Base-by-base conservation (phyloP, 1,140 invertebrate genomes). In the Bombus polaris region DNA sequence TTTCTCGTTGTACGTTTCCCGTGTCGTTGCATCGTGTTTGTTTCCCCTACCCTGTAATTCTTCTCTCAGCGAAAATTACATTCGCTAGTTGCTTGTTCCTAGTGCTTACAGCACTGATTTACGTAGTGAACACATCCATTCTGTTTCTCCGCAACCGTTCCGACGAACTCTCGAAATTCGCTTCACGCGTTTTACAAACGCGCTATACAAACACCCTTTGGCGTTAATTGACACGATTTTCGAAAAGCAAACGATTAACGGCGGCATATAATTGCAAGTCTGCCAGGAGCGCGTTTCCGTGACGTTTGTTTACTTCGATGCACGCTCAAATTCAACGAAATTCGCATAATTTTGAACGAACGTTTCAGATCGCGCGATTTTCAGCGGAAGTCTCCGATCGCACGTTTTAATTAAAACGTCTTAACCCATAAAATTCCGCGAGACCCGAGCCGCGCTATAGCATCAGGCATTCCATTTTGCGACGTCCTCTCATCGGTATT, bases 381-480 rank as follows among this genome's bases (percentile, higher is more conserved):
- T 53, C 5, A 53, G 18, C 47, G 18, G 5, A 18, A 53, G 39
- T 65, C 47, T 66, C 57, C 57, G 72, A 70, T 83, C 74, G 74
- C 35, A 25, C 74, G 82, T 53, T 68, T 77, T 83, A 77, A 83
- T 83, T 83, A 83, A 83, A 83, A 12, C 44, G 62, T 70, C 73
- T 76, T 83, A 83, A 77, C 44, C 35, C 37, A n/a, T 73, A 57
- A 77, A 39, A 83, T 77, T 77, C 25, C 47, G 74, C 15, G 22
- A 35, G 28, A 10, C 13, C 37, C 15, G 4, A 18, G 4, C 22
- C 13, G n/a, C 25, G 71, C 62, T 65, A 28, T 42, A 25, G 57
- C 62, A 70, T 59, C 74, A 15, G 68, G 25, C 66, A 78, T 79
- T 84, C 76, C 83, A 59, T n/a, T 72, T 79, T 9, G 53, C 53